These are phyloP conservation scores for Pogona vitticeps DNA, from an alignment of 2,113 vertebrate genomes.

Conservation along the genomic window DNA sequence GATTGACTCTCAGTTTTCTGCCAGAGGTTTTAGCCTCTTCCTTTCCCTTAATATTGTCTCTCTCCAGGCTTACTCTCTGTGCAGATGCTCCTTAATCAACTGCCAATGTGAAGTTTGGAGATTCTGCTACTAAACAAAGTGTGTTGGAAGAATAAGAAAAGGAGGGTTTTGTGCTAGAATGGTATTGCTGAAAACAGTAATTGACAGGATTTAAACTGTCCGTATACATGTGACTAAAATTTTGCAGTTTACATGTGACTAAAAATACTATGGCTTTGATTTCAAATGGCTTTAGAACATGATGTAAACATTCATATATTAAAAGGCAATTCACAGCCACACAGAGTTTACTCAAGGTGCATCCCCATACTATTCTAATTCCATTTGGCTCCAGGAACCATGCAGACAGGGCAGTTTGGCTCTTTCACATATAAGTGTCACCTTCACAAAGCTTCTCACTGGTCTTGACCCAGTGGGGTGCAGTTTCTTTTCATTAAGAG, in stretches of 20 bases:
- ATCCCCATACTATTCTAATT: background rate
- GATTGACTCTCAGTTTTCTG: conserved; percentile 51
- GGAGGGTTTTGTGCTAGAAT: background rate
- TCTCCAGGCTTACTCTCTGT: conserved; percentile 49
- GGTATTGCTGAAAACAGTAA: background rate
- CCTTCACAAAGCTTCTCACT: too few relatives aligned
- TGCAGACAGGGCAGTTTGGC: background rate
- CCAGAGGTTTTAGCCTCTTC: conserved; percentile 44
- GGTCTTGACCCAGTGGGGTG: background rate
- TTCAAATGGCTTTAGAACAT: background rate
- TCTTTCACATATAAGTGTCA: background rate
- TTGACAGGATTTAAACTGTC: background rate
- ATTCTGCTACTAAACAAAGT: conserved; percentile 36
- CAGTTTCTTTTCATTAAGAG: background rate
- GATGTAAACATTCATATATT: background rate
- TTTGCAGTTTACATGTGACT: background rate
- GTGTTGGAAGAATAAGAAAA: conserved; percentile 54
- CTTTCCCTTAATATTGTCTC: conserved; percentile 42
- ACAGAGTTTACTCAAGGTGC: background rate
- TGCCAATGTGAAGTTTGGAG: conserved; percentile 49
- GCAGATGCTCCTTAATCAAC: conserved; percentile 43
- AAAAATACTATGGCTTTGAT: background rate
- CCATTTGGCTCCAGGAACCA: background rate
- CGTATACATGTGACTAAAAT: too few relatives aligned
- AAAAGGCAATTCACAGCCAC: background rate